phyloP scores from a whole-genome alignment of 2,113 vertebrate species.

The Fregata magnificens region DNA sequence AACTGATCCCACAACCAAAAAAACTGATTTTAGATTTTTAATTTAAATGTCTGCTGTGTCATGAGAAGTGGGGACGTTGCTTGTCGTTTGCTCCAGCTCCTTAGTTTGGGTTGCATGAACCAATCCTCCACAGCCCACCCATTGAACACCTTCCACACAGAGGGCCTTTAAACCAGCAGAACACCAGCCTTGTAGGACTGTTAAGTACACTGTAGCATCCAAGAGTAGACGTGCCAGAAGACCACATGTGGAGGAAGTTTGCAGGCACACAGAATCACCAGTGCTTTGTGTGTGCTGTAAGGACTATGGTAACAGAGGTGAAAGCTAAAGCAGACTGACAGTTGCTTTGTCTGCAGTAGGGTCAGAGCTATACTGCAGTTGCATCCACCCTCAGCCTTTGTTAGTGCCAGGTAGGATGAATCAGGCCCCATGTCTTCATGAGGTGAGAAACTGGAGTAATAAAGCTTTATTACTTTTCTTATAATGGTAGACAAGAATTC shows the following conservation, averaged over 20 bases:
- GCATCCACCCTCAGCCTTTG: not conserved
- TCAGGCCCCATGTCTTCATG: not conserved
- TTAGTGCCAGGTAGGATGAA: not conserved
- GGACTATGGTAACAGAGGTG: not conserved
- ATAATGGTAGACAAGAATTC: not conserved
- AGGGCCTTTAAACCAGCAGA: not conserved
- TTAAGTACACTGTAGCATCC: not conserved
- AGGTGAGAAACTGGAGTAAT: not conserved
- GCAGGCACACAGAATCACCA: not conserved
- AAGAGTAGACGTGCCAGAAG: not conserved
- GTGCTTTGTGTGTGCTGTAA: not conserved
- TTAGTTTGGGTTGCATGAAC: not conserved
- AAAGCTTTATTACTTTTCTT: not conserved
- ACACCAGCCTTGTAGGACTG: not conserved
- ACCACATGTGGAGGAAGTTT: not conserved
- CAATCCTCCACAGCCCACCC: too few species aligned
- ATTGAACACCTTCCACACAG: not conserved
- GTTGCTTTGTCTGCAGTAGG: not conserved
- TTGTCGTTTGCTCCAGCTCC: not conserved
- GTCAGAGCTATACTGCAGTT: not conserved
- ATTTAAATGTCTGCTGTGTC: not conserved
- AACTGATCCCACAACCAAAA: not conserved
- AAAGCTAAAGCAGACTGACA: not conserved
- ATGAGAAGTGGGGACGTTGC: not conserved
- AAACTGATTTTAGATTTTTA: not conserved